phyloP scores from a whole-genome alignment of 1,140 invertebrate species.

The Diorhabda sublineata region DNA sequence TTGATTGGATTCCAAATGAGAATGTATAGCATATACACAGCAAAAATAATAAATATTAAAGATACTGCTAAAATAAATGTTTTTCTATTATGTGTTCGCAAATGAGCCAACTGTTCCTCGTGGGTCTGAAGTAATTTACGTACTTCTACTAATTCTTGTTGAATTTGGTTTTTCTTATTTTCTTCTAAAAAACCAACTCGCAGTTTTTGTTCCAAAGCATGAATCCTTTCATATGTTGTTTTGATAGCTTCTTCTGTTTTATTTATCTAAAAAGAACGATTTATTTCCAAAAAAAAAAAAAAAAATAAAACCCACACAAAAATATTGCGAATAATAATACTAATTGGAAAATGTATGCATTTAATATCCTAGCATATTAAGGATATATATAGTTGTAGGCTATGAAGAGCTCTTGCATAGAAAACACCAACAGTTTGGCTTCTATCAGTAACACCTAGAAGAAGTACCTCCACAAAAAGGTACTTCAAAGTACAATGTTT shows the following conservation, averaged over 20 bases:
- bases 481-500: too few species aligned
- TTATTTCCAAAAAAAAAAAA: too few species aligned
- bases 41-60: constrained; percentile 19
- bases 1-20: constrained; percentile 3
- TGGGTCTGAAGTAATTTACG: constrained; percentile 23
- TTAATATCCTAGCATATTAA: too few species aligned
- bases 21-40: constrained; percentile 18
- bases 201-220: constrained; percentile 6
- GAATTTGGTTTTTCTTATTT: not conserved
- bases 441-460: too few species aligned
- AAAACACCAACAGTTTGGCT: too few species aligned
- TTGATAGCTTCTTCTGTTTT: constrained; percentile 13
- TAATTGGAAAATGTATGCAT: too few species aligned
- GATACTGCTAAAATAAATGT: constrained; percentile 17
- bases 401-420: too few species aligned
- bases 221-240: constrained; percentile 9
- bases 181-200: not conserved
- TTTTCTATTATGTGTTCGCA: constrained; percentile 26
- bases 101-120: constrained; percentile 25
- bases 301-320: too few species aligned
- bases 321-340: too few species aligned
- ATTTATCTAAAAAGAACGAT: not conserved
- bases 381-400: too few species aligned
- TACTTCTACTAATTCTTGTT: constrained; percentile 24
- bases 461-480: too few species aligned